Evolutionary conservation across 2,797 vertebrate species (phyloP).

Genomic region (Propithecus deckenii): DNA sequence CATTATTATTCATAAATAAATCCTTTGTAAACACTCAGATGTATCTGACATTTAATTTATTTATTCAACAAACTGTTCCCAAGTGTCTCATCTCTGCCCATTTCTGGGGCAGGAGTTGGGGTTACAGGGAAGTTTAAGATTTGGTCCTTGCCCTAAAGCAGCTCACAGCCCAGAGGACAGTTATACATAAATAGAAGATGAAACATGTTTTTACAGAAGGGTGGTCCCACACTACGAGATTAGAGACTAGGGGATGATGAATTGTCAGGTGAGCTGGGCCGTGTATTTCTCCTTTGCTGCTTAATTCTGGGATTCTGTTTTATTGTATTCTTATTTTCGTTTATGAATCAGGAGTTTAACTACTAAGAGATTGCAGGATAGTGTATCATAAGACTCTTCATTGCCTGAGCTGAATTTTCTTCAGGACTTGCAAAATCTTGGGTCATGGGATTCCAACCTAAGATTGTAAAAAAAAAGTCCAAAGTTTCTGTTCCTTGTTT

Average conservation of each 20-base stretch:
- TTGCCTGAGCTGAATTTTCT: constrained; percentile 81
- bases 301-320: constrained; percentile 24
- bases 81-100: background rate
- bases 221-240: background rate
- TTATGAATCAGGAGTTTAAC: constrained; percentile 81
- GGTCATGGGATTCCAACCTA: constrained; percentile 86
- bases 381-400: constrained; percentile 85
- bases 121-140: background rate
- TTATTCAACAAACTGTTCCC: background rate
- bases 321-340: constrained; percentile 56
- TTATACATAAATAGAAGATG: background rate
- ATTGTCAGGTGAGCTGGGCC: background rate
- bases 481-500: constrained; percentile 88
- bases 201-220: background rate
- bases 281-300: background rate
- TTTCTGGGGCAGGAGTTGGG: background rate
- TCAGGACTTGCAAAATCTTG: constrained; percentile 86
- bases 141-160: background rate
- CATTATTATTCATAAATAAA: background rate
- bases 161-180: background rate
- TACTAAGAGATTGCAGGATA: constrained; percentile 62
- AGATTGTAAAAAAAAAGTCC: constrained; percentile 74
- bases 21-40: background rate
- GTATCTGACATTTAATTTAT: background rate
- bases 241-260: background rate